A percentile compares a stretch with the other conserved stretches of the same genome.
These are phyloP conservation scores for Asarcornis scutulata DNA, from an alignment of 2,113 vertebrate species.

Conservation along the genomic window DNA sequence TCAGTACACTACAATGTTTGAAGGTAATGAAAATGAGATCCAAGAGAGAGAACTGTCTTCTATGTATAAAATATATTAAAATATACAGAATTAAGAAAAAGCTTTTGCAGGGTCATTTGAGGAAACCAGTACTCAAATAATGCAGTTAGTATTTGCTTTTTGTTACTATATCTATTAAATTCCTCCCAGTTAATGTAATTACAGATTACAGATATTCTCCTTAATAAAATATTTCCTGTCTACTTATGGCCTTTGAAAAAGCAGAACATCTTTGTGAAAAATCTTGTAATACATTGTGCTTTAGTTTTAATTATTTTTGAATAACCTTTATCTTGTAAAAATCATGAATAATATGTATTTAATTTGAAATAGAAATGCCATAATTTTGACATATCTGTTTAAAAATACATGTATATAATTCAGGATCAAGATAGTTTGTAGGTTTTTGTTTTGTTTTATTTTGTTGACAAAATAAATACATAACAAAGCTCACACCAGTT, in stretches of 20 bases:
- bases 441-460: not conserved
- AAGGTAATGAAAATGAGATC: not conserved
- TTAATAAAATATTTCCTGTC: not conserved
- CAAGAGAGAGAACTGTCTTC: not conserved
- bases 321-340: not conserved
- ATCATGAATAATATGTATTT: not conserved
- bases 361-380: not conserved
- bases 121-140: not conserved
- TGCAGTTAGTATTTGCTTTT: not conserved
- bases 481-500: not conserved
- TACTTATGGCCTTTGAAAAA: not conserved
- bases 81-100: not conserved
- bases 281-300: not conserved
- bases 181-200: not conserved
- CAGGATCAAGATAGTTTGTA: not conserved
- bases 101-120: not conserved
- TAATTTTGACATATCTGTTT: not conserved
- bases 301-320: not conserved
- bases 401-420: not conserved
- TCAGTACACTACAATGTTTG: not conserved
- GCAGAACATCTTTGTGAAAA: not conserved
- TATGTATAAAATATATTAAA: not conserved
- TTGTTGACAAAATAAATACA: not conserved
- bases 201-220: not conserved
- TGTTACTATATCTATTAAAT: fast-evolving